Conservation (phyloP, 1,140 invertebrate species). For the Papilio machaon region DNA sequence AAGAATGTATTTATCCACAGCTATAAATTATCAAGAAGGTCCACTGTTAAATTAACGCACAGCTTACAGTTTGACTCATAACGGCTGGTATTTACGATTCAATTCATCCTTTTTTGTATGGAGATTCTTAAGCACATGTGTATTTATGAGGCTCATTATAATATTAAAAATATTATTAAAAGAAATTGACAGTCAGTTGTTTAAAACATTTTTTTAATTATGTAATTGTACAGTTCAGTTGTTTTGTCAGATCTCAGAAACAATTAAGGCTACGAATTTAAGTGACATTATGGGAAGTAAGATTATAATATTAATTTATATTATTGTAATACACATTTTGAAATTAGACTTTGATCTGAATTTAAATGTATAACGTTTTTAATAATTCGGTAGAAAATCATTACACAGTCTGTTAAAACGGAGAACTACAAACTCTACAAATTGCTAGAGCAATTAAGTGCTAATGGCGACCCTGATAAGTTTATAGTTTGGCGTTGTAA, state of each 20-base stretch:
- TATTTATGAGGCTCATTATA: too few relatives aligned
- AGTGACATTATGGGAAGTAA: too few relatives aligned
- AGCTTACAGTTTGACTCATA: slow-evolving; percentile 9
- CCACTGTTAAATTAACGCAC: slow-evolving; percentile 1
- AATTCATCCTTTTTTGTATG: background rate
- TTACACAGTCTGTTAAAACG: background rate
- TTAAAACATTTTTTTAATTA: too few relatives aligned
- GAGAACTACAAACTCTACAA: slow-evolving; percentile 11
- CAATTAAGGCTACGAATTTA: too few relatives aligned
- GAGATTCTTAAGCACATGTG: background rate
- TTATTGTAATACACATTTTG: too few relatives aligned
- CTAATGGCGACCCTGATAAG: slow-evolving; percentile 16
- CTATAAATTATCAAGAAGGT: slow-evolving; percentile 2
- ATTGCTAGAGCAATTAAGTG: slow-evolving; percentile 11
- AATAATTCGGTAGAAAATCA: background rate
- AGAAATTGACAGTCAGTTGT: too few relatives aligned
- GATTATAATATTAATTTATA: too few relatives aligned
- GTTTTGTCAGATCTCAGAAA: too few relatives aligned
- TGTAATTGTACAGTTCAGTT: too few relatives aligned
- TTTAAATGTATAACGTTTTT: background rate
- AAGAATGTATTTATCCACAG: slow-evolving; percentile 19
- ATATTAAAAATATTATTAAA: too few relatives aligned
- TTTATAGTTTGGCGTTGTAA: background rate
- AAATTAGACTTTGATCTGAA: too few relatives aligned
- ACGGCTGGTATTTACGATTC: background rate